Base-by-base conservation (phyloP, 1,140 invertebrate genomes). In the Palaemon carinicauda region DNA sequence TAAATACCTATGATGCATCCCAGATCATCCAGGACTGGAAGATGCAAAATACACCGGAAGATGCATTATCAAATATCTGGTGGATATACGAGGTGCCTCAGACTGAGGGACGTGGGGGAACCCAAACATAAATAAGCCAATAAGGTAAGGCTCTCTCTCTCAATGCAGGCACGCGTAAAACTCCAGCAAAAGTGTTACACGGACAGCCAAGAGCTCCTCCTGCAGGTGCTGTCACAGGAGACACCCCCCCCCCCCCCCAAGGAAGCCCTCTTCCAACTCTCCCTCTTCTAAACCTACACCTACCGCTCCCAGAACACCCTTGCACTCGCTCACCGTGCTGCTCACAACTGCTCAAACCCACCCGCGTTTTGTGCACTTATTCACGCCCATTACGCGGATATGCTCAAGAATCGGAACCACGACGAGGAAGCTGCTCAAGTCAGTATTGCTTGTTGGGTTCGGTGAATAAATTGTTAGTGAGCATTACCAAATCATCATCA, bases 201-300 rank as follows among this genome's bases (percentile, higher is more conserved):
- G 7, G 85, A 82, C 53, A 81, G 85, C n/a, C 79, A 87, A 53
- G 85, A 77, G 0, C 79, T 87, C 15, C 53, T 87, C 9, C 52
- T 19, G 3, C 17, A 75, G 53, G 85, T 82, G 7, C 15, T 87
- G 17, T 10, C 21, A 17, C 31, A 75, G 9, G 71, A 60, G 7
- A n/a, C n/a, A n/a, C n/a, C n/a, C n/a, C n/a, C n/a, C n/a, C 79
- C 79, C 1, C 21, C 29, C 52, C 52, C 81, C 73, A 79, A 87
- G 52, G 85, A 87, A 41, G 85, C 85, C 19, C 85, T 87, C 10
- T 82, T 87, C 71, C 85, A 87, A 33, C 85, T 87, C 71, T 87
- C 85, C 60, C 79, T 87, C 31, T 79, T 87, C 71, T 87, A 81
- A 31, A 87, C 85, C 53, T 71, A 82, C 73, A 87, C 85, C 85